Percentiles rank a stretch among this genome's conserved stretches.
Evolutionary conservation across 2,797 vertebrate species (phyloP).

Genomic region (Mus minutoides): DNA sequence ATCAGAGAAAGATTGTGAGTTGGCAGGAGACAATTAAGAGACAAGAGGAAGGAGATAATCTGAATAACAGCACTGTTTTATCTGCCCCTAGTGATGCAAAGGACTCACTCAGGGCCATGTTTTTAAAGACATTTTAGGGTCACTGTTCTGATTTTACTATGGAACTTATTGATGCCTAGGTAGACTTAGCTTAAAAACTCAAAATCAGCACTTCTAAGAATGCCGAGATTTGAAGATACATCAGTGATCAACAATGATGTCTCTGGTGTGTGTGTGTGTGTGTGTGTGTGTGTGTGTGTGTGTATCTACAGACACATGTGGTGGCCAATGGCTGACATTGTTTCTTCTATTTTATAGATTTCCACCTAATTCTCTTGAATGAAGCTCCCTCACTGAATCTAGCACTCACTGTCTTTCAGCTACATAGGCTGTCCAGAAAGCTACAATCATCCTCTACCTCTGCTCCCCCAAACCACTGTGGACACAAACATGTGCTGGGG

Average conservation of each 20-base stretch:
- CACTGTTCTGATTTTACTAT: neutral
- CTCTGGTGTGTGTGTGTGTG: too few relatives aligned
- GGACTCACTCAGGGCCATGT: neutral
- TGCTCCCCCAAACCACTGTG: neutral
- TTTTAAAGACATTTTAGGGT: neutral
- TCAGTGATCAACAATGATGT: neutral
- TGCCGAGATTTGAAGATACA: neutral
- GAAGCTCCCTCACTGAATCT: neutral
- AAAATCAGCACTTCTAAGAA: neutral
- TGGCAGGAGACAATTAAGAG: neutral
- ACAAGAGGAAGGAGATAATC: neutral
- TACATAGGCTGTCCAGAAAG: neutral
- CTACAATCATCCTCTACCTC: neutral
- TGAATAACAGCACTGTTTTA: neutral
- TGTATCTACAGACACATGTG: too few relatives aligned
- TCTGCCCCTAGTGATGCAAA: neutral
- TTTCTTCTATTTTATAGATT: neutral
- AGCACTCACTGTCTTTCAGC: neutral
- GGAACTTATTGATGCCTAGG: neutral
- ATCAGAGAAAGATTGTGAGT: neutral
- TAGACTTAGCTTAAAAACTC: conserved; percentile 25
- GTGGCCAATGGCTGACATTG: neutral
- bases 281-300: neutral
- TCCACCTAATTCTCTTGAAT: neutral
- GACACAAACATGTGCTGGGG: neutral